Evolutionary conservation across 2,888 invertebrate species (phyloP).

Genomic region (Drosophila infuscata): DNA sequence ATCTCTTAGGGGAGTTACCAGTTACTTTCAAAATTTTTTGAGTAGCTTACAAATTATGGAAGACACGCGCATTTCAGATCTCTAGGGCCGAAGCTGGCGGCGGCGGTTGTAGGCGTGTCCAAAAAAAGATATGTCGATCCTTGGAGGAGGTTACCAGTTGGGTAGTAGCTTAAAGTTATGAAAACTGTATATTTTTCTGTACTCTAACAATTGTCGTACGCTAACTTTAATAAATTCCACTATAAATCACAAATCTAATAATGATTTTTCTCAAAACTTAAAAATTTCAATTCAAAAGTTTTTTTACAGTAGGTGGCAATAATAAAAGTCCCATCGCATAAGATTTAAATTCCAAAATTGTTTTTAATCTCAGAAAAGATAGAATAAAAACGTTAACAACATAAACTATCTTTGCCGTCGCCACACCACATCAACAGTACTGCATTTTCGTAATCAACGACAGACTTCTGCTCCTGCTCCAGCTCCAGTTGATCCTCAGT

Average conservation of each 20-base stretch:
- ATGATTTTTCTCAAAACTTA: neutral
- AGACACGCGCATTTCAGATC: too few species aligned
- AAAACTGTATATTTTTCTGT: too few species aligned
- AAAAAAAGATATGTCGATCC: too few species aligned
- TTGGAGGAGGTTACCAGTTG: too few species aligned
- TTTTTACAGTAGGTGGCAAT: neutral
- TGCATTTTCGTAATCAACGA: slow-evolving; percentile 82
- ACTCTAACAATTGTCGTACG: too few species aligned
- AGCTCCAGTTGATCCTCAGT: neutral
- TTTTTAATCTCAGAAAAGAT: neutral
- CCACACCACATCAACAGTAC: slow-evolving; percentile 82
- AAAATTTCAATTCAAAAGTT: neutral
- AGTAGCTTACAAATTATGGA: too few species aligned
- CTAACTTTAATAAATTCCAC: too few species aligned
- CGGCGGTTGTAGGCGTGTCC: too few species aligned
- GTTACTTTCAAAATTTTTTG: too few species aligned
- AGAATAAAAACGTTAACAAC: neutral
- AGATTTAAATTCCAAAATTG: neutral
- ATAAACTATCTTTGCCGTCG: neutral
- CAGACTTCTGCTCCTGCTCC: neutral
- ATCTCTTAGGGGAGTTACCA: too few species aligned
- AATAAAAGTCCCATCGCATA: neutral
- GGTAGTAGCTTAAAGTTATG: too few species aligned
- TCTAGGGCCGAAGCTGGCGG: too few species aligned
- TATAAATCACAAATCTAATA: neutral